Base-by-base conservation (phyloP, 2,113 vertebrate genomes). In the Brachyhypopomus gauderio region DNA sequence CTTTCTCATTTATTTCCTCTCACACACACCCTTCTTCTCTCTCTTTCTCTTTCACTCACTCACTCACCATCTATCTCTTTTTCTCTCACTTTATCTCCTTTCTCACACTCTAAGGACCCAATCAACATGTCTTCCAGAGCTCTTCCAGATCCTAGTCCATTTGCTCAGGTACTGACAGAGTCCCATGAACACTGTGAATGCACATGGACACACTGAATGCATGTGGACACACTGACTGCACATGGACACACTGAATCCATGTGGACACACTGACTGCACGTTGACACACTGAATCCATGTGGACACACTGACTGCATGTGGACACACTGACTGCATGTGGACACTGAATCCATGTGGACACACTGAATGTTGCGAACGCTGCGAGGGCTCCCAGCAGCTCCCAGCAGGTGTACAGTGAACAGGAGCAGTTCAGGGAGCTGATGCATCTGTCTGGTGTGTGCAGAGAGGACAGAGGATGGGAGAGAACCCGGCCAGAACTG, bases 161-260 rank as follows among this genome's bases (percentile, higher is more conserved):
- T 58, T 5, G 16, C 70, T 69, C 82, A 83, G 75, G 82, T 83
- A 83, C 9, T 48, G 70, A n/a, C 1, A 7, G 30, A 20, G 11
- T 59, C 22, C 45, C 14, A 12, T 52, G 45, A 52, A 14, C 5
- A 1, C 45, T 52, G 45, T 14, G 2, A 52, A 52, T 14, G 45
- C 45, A 52, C 45, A 2, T 11, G 12, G 12, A 52, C 45, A 52
- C 45, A 3, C 45, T 3, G 45, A 52, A 52, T 14, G 2, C 45
- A n/a, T n/a, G n/a, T 11, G 12, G 12, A 52, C 45, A 52, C 45
- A 3, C 45, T 3, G 45, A 52, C 14, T 14, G 2, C 45, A n/a
- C 14, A 12, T 52, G 45, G 14, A 14, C 5, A 1, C 45, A 14
- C 9, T 14, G 2, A 52, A 52, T 14, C 9, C 45, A 52, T 12